Evolutionary conservation across 1,140 invertebrate species (phyloP).

Genomic region (Drosophila nigromelanica): DNA sequence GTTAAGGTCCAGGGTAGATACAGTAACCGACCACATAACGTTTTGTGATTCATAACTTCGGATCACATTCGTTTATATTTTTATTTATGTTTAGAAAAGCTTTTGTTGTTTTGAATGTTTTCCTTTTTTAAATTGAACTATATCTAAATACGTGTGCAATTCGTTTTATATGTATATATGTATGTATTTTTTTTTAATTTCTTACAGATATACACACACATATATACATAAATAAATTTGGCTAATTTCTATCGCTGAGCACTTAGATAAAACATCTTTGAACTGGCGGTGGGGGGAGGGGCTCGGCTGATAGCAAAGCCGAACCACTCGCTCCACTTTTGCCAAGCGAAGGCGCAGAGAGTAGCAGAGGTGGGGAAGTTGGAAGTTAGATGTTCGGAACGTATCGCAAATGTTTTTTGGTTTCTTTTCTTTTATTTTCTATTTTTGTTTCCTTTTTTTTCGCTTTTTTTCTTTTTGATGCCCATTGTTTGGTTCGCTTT

Average conservation of each 20-base stretch:
- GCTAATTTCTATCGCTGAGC: background rate
- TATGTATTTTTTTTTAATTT: background rate
- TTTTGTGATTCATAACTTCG: constrained; percentile 68
- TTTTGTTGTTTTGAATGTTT: background rate
- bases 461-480: constrained; percentile 1
- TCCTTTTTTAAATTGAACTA: constrained; percentile 2
- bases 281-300: no score
- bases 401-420: constrained; percentile 34
- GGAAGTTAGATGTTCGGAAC: background rate
- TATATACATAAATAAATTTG: background rate
- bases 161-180: background rate
- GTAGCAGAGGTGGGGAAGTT: background rate
- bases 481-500: constrained; percentile 50
- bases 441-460: background rate
- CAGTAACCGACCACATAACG: constrained; percentile 31
- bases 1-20: constrained; percentile 7
- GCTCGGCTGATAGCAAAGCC: background rate
- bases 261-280: background rate
- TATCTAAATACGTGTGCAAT: background rate
- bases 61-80: constrained; percentile 33
- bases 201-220: background rate
- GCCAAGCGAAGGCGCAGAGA: no score
- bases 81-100: constrained; percentile 7
- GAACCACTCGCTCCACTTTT: background rate
- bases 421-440: constrained; percentile 7